Base-by-base conservation (phyloP, 2,797 vertebrate species). In the Manis pentadactyla region DNA sequence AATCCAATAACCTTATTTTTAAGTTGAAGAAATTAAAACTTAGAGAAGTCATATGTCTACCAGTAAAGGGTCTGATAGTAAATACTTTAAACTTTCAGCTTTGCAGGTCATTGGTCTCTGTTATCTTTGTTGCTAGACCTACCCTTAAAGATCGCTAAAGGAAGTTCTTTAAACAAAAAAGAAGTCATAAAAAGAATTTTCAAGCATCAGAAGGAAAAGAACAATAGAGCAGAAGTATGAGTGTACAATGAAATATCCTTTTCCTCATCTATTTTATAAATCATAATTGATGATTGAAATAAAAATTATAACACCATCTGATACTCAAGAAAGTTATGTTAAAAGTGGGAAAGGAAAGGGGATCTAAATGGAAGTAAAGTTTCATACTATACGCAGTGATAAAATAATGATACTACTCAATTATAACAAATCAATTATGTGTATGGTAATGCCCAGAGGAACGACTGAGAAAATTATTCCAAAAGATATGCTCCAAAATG, bases 21-120 rank as follows among this genome's bases (percentile, higher is more conserved):
- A 68, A 95, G 5, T n/a, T 92, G 61, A 93, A 94, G 8, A 90
- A 74, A 79, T 63, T 88, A 79, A 95, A 93, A 68, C 53, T 37
- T 59, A 51, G 19, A 84, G 21, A 93, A 61, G 2, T 64, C 53
- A 25, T 53, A n/a, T 64, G 4, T 73, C n/a, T 90, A 27, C 14
- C 10, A 13, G 10, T 23, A 93, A 96, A 94, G 13, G 13, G 5
- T 17, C 53, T 69, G 7, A 37, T 59, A 31, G 6, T 68, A 46
- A 75, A 84, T 57, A 84, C 14, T 42, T 39, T 37, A 84, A 73
- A 84, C 17, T 42, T 39, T 37, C 81, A 73, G 14, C 2, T 66
- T 81, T 81, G 6, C 12, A 25, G 5, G 19, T 13, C 25, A 2
- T 37, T 82, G 51, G 39, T 55, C 46, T 87, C 34, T 37, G 27